phyloP scores from a whole-genome alignment of 2,113 vertebrate genomes.

The Hemiscyllium ocellatum region DNA sequence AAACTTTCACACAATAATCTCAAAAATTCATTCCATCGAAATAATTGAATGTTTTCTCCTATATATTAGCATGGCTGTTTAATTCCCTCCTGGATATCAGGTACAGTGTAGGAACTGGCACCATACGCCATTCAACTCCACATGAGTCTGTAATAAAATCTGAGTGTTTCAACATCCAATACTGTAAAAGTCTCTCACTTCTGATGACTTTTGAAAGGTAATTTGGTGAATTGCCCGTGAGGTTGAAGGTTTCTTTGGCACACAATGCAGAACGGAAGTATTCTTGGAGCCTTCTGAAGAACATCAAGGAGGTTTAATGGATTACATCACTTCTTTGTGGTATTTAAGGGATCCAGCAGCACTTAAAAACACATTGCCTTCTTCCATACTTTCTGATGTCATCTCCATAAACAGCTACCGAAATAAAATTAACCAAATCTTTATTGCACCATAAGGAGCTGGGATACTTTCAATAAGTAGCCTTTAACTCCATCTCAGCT shows the following conservation, averaged over 20 bases:
- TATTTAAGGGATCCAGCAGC: not conserved
- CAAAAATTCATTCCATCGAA: conserved; percentile 32
- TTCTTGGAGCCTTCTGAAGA: not conserved
- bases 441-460: not conserved
- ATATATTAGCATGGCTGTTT: too few species aligned
- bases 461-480: conserved; percentile 20
- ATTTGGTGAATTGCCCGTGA: conserved; percentile 14
- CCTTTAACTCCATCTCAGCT: not conserved
- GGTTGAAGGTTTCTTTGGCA: conserved; percentile 29
- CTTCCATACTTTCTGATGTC: not conserved
- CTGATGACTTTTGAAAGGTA: conserved; percentile 28
- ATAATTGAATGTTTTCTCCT: conserved; percentile 7
- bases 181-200: not conserved
- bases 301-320: not conserved
- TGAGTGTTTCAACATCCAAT: conserved; percentile 23
- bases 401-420: conserved; percentile 4
- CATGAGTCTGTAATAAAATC: conserved; percentile 5
- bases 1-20: conserved; percentile 25
- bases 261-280: conserved; percentile 8
- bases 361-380: not conserved
- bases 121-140: not conserved
- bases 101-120: conserved; percentile 19
- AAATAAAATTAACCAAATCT: conserved; percentile 21
- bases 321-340: not conserved
- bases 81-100: conserved; percentile 31